These are phyloP conservation scores for Nephrotoma guestfalica DNA, from an alignment of 2,888 invertebrate species.

Conservation along the genomic window DNA sequence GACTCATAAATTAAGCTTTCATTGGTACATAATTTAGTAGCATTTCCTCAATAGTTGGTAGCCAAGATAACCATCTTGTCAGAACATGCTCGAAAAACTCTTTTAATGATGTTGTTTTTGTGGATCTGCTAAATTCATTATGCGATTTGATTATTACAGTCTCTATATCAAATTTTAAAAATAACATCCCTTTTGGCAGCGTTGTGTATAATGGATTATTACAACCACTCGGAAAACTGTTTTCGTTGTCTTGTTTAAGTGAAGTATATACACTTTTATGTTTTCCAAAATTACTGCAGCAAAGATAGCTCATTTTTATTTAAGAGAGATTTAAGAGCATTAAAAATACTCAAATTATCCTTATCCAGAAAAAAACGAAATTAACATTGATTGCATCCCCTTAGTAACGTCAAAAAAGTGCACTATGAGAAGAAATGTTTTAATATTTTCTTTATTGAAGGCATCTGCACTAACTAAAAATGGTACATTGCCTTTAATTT, in stretches of 20 bases:
- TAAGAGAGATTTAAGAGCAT: no score
- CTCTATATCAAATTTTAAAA: neutral
- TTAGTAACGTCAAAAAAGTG: neutral
- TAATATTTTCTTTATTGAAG: neutral
- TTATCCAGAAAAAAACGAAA: neutral
- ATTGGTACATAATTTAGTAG: slow-evolving; percentile 7
- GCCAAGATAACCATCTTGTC: slow-evolving; percentile 8
- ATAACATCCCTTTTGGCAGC: neutral
- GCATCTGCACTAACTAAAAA: neutral
- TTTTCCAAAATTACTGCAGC: no score
- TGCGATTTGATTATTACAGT: slow-evolving; percentile 6
- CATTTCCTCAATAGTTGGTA: slow-evolving; percentile 6
- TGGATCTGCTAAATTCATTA: slow-evolving; percentile 5
- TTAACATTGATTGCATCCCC: neutral
- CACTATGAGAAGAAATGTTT: neutral
- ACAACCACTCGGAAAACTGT: slow-evolving; percentile 3
- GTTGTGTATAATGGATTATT: slow-evolving; percentile 5
- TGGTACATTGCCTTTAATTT: neutral
- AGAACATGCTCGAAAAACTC: slow-evolving; percentile 7
- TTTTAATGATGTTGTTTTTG: slow-evolving; percentile 5
- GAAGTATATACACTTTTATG: slow-evolving; percentile 8
- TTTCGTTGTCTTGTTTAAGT: slow-evolving; percentile 4
- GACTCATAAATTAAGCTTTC: slow-evolving; percentile 7
- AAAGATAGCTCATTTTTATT: no score
- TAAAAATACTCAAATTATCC: neutral